Percentiles rank a stretch among this genome's conserved stretches.
These are phyloP conservation scores for Sebastolobus altivelis DNA, from an alignment of 2,797 vertebrate genomes.

Conservation along the genomic window DNA sequence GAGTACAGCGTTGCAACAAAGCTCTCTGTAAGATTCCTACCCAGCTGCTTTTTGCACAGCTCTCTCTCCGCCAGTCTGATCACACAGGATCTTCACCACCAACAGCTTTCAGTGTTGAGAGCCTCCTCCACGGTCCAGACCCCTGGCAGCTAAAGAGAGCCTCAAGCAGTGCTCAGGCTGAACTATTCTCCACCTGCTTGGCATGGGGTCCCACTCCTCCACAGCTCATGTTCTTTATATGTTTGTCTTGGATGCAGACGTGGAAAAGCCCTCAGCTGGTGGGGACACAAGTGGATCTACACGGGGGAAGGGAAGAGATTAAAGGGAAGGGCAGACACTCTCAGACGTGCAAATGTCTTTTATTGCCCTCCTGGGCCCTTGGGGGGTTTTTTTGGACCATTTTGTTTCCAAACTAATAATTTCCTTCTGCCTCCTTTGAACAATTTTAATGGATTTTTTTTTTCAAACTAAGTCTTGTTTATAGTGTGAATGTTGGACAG, in stretches of 20 bases:
- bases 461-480: conserved; percentile 34
- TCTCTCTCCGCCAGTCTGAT: conserved; percentile 18
- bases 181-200: conserved; percentile 68
- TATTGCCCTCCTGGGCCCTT: conserved; percentile 67
- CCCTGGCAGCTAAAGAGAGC: conserved; percentile 65
- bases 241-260: conserved; percentile 83
- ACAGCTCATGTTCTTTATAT: conserved; percentile 78
- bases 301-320: conserved; percentile 45
- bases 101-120: conserved; percentile 36
- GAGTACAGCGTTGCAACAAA: background rate
- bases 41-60: conserved; percentile 37
- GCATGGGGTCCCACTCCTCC: conserved; percentile 77
- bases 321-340: conserved; percentile 54
- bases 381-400: conserved; percentile 58
- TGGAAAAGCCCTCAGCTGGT: conserved; percentile 72
- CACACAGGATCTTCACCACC: conserved; percentile 35
- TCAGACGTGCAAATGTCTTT: conserved; percentile 72
- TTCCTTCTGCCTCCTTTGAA: conserved; percentile 59
- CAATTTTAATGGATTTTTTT: conserved; percentile 36
- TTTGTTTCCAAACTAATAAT: conserved; percentile 71
- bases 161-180: conserved; percentile 52
- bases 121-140: conserved; percentile 62
- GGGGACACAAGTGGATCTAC: conserved; percentile 64
- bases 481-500: conserved; percentile 21
- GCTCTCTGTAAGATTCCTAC: conserved; percentile 8